Evolutionary conservation across 2,797 vertebrate genomes (phyloP), one percentile per base, ranked within the genome.

Genomic region (Melanotaenia boesemani): DNA sequence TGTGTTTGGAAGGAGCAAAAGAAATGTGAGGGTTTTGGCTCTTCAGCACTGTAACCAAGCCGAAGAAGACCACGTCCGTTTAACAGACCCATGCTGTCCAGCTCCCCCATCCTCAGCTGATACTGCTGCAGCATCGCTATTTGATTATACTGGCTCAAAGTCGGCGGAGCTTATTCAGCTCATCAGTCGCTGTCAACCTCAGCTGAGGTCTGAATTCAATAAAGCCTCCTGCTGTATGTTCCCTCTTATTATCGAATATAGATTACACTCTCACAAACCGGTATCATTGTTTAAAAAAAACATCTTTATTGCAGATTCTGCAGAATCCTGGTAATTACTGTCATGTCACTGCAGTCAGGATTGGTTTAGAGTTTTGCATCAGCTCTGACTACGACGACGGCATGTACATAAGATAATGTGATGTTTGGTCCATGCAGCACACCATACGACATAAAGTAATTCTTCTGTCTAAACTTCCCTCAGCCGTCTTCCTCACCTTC

Each of bases 81-180:
- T 73, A 65, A 76, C 72, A 63, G 63, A 57, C 70, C 0, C 36
- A 28, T 57, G 55, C 52, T 24, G 58, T 34, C 72, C 72, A 48
- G 24, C 76, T 48, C 13, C 0, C 15, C 67, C 70, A 18, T 59
- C 78, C 58, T 15, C 59, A 30, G 59, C 70, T 80, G 6, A 77
- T 86, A 75, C 63, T 20, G 77, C 87, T 65, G 77, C 67, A 63
- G 70, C 85, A 63, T 83, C 64, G 54, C 67, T 83, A 83, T 91
- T 84, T 67, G 86, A 91, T 92, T 90, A 81, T 36, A 30, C 64
- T 9, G 74, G 63, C 80, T 76, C n/a, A 20, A 59, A 58, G 73
- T 82, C 67, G 13, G 63, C 72, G 1, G 46, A 63, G 87, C 86
- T 90, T 82, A 75, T 86, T 88, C 85, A 84, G 88, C 90, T 88